Conservation (phyloP, 2,797 vertebrate species). For the Simalia tracyae region DNA sequence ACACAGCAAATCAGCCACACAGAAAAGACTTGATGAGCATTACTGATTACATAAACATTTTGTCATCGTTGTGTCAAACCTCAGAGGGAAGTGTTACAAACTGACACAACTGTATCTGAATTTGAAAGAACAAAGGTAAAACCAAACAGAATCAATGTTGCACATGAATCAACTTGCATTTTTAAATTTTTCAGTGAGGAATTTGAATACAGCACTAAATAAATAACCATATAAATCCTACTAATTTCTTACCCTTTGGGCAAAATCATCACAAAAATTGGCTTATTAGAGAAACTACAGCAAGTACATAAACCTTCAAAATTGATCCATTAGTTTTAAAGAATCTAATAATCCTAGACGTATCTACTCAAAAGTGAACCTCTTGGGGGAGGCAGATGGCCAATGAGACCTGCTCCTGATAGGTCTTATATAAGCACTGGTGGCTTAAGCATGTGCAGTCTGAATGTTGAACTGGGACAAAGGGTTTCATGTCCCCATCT, state of each 20-base stretch:
- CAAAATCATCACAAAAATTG: conserved; percentile 35
- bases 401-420: background rate
- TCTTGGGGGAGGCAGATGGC: background rate
- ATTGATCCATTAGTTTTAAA: conserved; percentile 25
- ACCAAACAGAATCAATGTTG: conserved; percentile 52
- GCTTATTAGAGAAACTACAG: conserved; percentile 26
- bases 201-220: conserved; percentile 39
- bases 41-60: conserved; percentile 63
- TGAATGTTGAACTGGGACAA: background rate
- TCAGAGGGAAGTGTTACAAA: conserved; percentile 59
- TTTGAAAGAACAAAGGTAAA: conserved; percentile 64
- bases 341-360: background rate
- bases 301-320: background rate
- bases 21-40: conserved; percentile 31
- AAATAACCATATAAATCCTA: background rate
- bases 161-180: conserved; percentile 45
- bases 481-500: background rate
- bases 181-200: background rate
- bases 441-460: background rate
- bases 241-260: background rate
- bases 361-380: background rate
- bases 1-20: conserved; percentile 45
- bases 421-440: background rate
- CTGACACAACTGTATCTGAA: conserved; percentile 60
- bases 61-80: conserved; percentile 50